Percentiles rank a stretch among this genome's conserved stretches.
phyloP scores from a whole-genome alignment of 1,140 invertebrate genomes.

The Temnothorax longispinosus region DNA sequence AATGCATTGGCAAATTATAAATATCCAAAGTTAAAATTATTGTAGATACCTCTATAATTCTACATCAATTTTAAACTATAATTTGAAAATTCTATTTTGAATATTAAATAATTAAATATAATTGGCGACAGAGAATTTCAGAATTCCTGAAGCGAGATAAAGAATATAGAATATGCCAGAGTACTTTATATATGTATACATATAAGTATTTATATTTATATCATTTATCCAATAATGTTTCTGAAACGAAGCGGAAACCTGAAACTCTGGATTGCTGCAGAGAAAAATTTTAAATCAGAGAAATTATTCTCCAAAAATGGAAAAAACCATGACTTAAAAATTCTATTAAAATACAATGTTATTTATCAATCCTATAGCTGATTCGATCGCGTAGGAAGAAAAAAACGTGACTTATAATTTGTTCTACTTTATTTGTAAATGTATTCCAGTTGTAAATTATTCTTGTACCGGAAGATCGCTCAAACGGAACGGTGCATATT shows the following conservation, averaged over 20 bases:
- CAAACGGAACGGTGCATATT: conserved; percentile 35
- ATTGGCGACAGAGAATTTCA: neutral
- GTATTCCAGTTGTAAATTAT: conserved; percentile 37
- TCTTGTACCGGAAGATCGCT: conserved; percentile 42
- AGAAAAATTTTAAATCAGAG: neutral
- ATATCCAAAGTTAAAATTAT: neutral
- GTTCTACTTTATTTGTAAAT: conserved; percentile 49
- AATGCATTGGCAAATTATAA: neutral
- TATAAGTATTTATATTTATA: neutral
- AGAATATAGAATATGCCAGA: too few species aligned
- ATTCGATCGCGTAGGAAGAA: neutral
- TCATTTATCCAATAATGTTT: neutral
- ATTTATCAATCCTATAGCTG: neutral
- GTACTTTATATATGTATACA: neutral
- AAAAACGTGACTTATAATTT: conserved; percentile 29
- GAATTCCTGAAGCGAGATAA: neutral
- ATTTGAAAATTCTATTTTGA: neutral
- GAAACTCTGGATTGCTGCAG: neutral
- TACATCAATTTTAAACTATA: neutral
- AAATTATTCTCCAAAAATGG: neutral
- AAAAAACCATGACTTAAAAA: neutral
- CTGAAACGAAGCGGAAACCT: neutral
- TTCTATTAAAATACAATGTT: neutral
- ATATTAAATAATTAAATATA: conserved; percentile 1
- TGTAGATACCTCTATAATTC: neutral